Evolutionary conservation across 1,140 invertebrate species (phyloP), one percentile per base, ranked within the genome.

Genomic region (Lamellibrachia luymesi): DNA sequence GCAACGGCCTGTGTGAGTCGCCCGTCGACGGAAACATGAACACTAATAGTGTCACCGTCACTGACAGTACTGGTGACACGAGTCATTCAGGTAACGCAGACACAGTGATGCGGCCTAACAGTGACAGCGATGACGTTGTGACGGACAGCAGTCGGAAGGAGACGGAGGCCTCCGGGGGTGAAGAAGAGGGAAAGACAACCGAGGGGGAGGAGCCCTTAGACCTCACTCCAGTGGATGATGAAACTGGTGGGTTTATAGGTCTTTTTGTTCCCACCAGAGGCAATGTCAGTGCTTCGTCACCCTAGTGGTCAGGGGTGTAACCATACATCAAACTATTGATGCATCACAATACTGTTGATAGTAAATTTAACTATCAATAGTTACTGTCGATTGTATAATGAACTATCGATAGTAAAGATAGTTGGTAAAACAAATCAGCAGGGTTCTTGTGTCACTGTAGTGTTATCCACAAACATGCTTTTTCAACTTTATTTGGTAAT

Each of bases 1-100:
- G 95, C 94, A 95, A 95, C 49, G 95, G 95, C 93, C 94, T 80
- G 7, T 80, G 94, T 93, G 94, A 95, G 93, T 94, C 95, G 94
- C 95, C 94, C 89, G 93, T 93, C 56, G 93, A 91, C 38, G 92
- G 93, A 56, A 93, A 93, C 92, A 49, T 49, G 51, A 91, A 91
- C 91, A 51, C 91, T 91, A 51, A 91, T 50, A 91, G 50, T 91
- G 51, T 50, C 91, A n/a, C 50, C 25, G 91, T 91, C 91, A 25
- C 64, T 80, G 64, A 80, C 64, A 17, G 64, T 80, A 80, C 52
- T 56, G 52, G 52, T 56, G 52, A 80, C 7, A 80, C 64, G 17
- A 80, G 64, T 80, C 5, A 80, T 80, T 80, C 64, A 80, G 13
- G 64, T 80, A 80, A 10, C 5, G 25, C 64, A 0, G 64, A 80